These are phyloP conservation scores for Anoura caudifer DNA, from an alignment of 2,113 vertebrate species.

Conservation along the genomic window DNA sequence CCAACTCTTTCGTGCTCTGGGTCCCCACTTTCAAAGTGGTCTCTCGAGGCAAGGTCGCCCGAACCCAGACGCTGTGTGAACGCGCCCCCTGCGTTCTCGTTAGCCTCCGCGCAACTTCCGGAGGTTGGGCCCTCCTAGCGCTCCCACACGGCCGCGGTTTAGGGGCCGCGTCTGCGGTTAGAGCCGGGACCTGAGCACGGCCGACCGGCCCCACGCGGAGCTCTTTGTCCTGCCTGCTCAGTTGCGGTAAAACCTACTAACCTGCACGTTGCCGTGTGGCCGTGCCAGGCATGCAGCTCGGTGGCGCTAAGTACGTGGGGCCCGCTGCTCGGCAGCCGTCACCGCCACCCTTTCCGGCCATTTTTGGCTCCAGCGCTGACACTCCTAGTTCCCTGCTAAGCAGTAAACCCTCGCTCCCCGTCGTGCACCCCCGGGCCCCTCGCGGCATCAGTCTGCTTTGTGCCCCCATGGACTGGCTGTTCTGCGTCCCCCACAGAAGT, in stretches of 20 bases:
- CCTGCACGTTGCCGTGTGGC: too few species aligned
- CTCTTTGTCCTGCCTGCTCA: not conserved
- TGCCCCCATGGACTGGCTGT: too few species aligned
- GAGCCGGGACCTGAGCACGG: not conserved
- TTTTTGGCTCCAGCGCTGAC: not conserved
- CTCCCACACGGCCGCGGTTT: too few species aligned
- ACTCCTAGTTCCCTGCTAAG: not conserved
- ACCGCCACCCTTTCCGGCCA: not conserved
- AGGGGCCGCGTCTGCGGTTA: not conserved
- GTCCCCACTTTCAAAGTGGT: not conserved
- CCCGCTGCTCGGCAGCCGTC: accelerated
- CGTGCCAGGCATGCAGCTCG: too few species aligned
- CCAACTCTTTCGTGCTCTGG: not conserved
- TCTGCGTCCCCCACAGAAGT: not conserved
- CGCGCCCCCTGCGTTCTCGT: not conserved
- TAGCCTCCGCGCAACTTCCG: not conserved
- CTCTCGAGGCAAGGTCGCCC: not conserved
- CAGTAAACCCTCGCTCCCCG: not conserved
- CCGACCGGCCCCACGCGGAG: not conserved
- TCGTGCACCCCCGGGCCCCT: not conserved
- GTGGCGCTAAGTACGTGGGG: not conserved
- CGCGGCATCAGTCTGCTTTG: not conserved
- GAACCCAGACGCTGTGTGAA: not conserved
- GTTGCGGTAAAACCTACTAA: not conserved
- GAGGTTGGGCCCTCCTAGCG: too few species aligned